These are phyloP conservation scores for Mimas tiliae DNA, from an alignment of 2,888 invertebrate species.

Conservation along the genomic window DNA sequence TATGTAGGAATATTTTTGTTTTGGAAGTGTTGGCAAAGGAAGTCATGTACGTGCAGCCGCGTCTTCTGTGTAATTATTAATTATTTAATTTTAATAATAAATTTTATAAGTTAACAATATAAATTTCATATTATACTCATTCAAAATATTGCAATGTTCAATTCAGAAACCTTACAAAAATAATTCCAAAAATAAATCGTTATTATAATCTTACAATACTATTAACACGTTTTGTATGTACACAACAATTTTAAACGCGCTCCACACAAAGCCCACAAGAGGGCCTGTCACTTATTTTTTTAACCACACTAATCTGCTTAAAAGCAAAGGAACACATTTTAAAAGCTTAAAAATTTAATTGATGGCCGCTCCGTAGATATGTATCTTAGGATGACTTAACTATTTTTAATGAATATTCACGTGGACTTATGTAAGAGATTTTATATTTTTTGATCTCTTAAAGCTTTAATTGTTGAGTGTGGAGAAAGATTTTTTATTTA, in stretches of 20 bases:
- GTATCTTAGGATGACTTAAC: slow-evolving; percentile 69
- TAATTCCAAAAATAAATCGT: slow-evolving; percentile 11
- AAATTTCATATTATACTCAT: neutral
- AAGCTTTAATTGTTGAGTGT: slow-evolving; percentile 49
- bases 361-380: slow-evolving; percentile 61
- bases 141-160: neutral
- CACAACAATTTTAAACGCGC: slow-evolving; percentile 28
- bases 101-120: neutral
- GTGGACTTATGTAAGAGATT: slow-evolving; percentile 41
- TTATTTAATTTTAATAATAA: neutral
- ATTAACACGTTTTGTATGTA: slow-evolving; percentile 28
- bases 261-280: slow-evolving; percentile 48
- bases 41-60: neutral
- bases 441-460: slow-evolving; percentile 43
- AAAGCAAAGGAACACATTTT: slow-evolving; percentile 60
- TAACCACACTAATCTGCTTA: slow-evolving; percentile 57
- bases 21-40: neutral
- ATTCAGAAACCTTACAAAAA: neutral
- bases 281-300: slow-evolving; percentile 62
- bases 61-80: neutral
- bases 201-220: slow-evolving; percentile 9
- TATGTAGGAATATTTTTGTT: neutral
- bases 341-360: slow-evolving; percentile 66
- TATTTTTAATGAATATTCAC: slow-evolving; percentile 73
- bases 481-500: slow-evolving; percentile 34